Evolutionary conservation across 2,113 vertebrate genomes (phyloP).

Genomic region (Romanogobio albipinnatus): DNA sequence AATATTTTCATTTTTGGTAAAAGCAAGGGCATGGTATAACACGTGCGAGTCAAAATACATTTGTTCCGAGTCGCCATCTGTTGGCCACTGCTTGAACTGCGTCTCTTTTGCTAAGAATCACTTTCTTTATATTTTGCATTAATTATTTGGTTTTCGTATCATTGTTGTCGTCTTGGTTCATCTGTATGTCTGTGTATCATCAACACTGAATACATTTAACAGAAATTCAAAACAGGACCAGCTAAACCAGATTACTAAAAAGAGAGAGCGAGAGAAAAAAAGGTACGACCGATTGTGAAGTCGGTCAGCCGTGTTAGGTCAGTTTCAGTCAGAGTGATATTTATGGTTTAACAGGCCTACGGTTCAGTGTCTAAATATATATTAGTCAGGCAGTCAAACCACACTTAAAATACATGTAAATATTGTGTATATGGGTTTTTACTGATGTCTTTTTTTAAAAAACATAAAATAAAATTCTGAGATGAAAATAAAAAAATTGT

Average conservation of each 20-base stretch:
- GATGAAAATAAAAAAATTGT: not conserved
- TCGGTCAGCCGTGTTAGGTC: not conserved
- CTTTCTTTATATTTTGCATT: not conserved
- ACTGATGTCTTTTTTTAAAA: constrained; percentile 13
- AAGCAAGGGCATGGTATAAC: not conserved
- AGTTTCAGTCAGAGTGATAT: not conserved
- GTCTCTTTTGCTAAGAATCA: not conserved
- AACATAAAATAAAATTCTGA: constrained; percentile 31
- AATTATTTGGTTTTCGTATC: not conserved
- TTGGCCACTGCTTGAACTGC: constrained; percentile 27
- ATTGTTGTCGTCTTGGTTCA: not conserved
- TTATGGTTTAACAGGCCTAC: no score
- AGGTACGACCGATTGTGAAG: not conserved
- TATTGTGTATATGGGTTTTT: constrained; percentile 29
- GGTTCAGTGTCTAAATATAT: not conserved
- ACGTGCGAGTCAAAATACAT: not conserved
- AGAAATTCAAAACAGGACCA: not conserved
- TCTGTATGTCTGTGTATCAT: not conserved
- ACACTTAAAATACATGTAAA: constrained; percentile 26
- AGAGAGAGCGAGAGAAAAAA: not conserved
- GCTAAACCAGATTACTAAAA: not conserved
- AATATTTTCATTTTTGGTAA: constrained; percentile 12
- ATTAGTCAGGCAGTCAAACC: not conserved
- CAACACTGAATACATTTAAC: not conserved
- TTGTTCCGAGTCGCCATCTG: constrained; percentile 39